Base-by-base conservation (phyloP, 2,797 vertebrate species). In the Pelochelys cantorii region DNA sequence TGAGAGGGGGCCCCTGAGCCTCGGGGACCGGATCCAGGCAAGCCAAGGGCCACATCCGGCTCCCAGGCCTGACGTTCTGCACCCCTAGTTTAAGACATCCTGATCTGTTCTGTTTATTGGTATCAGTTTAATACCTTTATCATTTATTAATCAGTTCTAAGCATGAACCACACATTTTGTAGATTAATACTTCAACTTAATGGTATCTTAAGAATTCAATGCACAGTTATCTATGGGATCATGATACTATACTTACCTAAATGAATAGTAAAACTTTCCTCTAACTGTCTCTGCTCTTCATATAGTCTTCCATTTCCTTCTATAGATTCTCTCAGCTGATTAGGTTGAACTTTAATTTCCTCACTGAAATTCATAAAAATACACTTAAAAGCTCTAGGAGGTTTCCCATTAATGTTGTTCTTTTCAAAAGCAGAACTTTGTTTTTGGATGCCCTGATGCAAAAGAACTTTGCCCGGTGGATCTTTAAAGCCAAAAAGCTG, bases 221-320 rank as follows among this genome's bases (percentile, higher is more conserved):
- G 71, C 52, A 48, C 14, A 3, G 59, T 82, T 80, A 52, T 5
- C 89, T 84, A 88, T 13, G 12, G 37, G 79, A n/a, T 62, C 62
- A 52, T 31, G 71, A 89, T 78, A 56, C 12, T 75, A 60, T 31
- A 93, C 97, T 95, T 97, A 99, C 99, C 99, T 94, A 99, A 97
- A 96, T 99, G 99, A 95, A 99, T 99, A 88, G 99, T 99, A 97
- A 99, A 99, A 93, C 99, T 99, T 97, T 99, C 99, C 97, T 99
- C 99, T 97, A 99, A 97, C 95, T 98, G 99, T 85, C 98, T 98
- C 93, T 99, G 99, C 92, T 99, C 99, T 97, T 99, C 99, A 94
- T 98, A 99, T 94, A 98, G 97, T 96, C 99, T 98, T 83, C 98
- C 98, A 42, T 98, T 98, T 37, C 98, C 96, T 82, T 99, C 99